Base-by-base conservation (phyloP, 2,797 vertebrate species). In the Rhincodon typus region DNA sequence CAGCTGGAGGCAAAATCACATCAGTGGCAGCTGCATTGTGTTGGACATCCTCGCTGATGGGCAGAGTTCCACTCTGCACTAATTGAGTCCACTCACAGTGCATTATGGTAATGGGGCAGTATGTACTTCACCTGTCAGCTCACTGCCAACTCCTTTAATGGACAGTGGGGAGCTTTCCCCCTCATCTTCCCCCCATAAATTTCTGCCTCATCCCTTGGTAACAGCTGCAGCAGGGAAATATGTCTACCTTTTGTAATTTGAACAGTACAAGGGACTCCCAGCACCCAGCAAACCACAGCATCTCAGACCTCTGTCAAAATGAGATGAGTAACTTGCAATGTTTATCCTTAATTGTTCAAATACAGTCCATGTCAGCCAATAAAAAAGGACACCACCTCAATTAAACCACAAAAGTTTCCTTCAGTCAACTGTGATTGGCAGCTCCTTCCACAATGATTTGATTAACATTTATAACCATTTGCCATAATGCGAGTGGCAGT, bases 391-490 rank as follows among this genome's bases (percentile, higher is more conserved):
- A 46, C 69, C 15, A 50, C 46, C 42, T 74, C 67, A 94, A 77
- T 95, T 77, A 77, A 77, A 95, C 15, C 70, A 77, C 30, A 74
- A 72, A 94, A 69, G 62, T 2, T 91, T 19, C 62, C 34, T 62
- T 67, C 62, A 69, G 2, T 93, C 90, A 53, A 53, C 46, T n/a
- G 96, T 97, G 97, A 97, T 97, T 96, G 97, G 96, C 97, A 97
- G 96, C 96, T 86, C 19, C 38, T 96, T 96, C 94, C 96, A 96
- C 97, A 96, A 96, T 97, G 98, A 98, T 97, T 98, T 97, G 96
- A 97, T 98, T 98, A 98, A 98, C 97, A 98, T 98, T 98, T 98
- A 98, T 98, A 98, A 98, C 97, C 97, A 97, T 98, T 97, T 97
- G 97, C 97, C 97, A 70, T 30, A 77, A 97, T 97, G 97, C 96